phyloP scores from a whole-genome alignment of 2,797 vertebrate species.

The Crenuchus spilurus region DNA sequence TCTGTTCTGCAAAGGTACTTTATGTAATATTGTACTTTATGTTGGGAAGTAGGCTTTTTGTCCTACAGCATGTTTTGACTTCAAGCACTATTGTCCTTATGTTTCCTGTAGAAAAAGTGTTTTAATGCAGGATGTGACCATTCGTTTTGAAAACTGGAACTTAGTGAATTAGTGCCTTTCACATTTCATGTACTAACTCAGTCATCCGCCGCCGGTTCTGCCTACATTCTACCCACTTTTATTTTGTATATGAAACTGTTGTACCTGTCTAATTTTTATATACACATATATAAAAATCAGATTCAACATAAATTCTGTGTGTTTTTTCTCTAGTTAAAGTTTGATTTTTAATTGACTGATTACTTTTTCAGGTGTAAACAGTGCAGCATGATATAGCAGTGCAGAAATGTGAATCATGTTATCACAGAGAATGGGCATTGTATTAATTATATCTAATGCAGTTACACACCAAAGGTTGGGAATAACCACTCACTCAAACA shows the following conservation, averaged over 20 bases:
- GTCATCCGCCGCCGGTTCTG: slow-evolving; percentile 74
- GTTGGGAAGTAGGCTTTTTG: slow-evolving; percentile 22
- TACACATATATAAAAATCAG: slow-evolving; percentile 56
- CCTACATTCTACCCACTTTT: slow-evolving; percentile 75
- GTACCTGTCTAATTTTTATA: slow-evolving; percentile 79
- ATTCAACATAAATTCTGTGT: background rate
- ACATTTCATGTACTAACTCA: slow-evolving; percentile 80
- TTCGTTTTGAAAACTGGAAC: slow-evolving; percentile 78
- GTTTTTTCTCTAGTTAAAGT: background rate
- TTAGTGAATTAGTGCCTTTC: slow-evolving; percentile 84
- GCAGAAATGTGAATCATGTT: too few species aligned
- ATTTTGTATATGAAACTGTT: slow-evolving; percentile 75
- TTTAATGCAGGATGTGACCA: slow-evolving; percentile 35
- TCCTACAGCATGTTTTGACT: slow-evolving; percentile 31
- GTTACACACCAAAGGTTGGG: too few species aligned
- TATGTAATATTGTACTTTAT: slow-evolving; percentile 12
- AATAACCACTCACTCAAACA: too few species aligned
- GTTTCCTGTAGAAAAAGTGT: slow-evolving; percentile 48
- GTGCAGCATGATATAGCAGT: too few species aligned
- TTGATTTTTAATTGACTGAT: too few species aligned
- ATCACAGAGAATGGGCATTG: too few species aligned
- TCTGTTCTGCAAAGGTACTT: slow-evolving; percentile 14
- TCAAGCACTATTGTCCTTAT: slow-evolving; percentile 50
- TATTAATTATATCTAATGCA: too few species aligned
- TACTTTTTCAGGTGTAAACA: too few species aligned